Conservation (phyloP, 2,888 invertebrate genomes). For the Sesia bembeciformis region DNA sequence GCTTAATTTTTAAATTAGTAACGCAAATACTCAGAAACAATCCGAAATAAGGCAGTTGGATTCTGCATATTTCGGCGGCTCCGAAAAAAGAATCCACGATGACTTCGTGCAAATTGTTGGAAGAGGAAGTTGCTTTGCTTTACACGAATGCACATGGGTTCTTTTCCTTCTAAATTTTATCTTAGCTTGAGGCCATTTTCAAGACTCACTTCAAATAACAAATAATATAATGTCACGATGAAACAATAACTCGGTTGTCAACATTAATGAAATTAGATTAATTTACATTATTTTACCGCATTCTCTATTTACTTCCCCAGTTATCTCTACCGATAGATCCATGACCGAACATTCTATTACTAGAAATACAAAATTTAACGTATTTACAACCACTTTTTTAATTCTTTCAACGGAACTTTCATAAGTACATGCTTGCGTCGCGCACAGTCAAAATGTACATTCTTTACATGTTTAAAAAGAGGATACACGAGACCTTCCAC, state of each 20-base stretch:
- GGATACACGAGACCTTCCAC: background rate
- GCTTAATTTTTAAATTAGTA: background rate
- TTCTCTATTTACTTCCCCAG: slow-evolving; percentile 37
- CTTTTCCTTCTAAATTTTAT: slow-evolving; percentile 13
- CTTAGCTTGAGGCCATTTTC: slow-evolving; percentile 13
- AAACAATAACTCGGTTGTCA: slow-evolving; percentile 32
- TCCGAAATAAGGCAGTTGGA: slow-evolving; percentile 10
- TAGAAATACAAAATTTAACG: slow-evolving; percentile 75
- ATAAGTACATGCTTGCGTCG: slow-evolving; percentile 68
- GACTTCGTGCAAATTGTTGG: slow-evolving; percentile 62
- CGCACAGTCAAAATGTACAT: slow-evolving; percentile 67
- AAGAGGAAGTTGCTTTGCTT: slow-evolving; percentile 69
- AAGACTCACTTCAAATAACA: slow-evolving; percentile 22
- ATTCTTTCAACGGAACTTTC: slow-evolving; percentile 62
- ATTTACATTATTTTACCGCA: slow-evolving; percentile 36
- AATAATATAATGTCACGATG: slow-evolving; percentile 14
- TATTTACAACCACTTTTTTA: slow-evolving; percentile 70
- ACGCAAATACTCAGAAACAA: slow-evolving; percentile 10
- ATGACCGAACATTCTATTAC: slow-evolving; percentile 65
- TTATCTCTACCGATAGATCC: slow-evolving; percentile 54
- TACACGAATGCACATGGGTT: slow-evolving; percentile 64
- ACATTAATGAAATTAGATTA: slow-evolving; percentile 31
- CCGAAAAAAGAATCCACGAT: slow-evolving; percentile 50
- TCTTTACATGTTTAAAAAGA: slow-evolving; percentile 29
- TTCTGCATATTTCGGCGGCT: slow-evolving; percentile 18